Base-by-base conservation (phyloP, 2,797 vertebrate genomes). In the Propithecus perrieri region DNA sequence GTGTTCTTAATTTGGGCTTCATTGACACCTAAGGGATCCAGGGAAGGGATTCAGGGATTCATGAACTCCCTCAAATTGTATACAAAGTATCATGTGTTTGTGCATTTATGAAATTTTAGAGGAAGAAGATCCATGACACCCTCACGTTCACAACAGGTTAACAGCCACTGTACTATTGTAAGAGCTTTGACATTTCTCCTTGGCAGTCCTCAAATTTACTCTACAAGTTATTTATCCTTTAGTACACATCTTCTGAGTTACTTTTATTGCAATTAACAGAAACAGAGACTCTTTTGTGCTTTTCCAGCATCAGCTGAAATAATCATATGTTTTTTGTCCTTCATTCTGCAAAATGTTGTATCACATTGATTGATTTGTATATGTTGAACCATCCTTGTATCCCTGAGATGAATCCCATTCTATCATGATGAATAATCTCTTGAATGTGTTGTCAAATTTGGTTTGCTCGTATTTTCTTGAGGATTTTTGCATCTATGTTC, bases 1-100 rank as follows among this genome's bases (percentile, higher is more conserved):
- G 18, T 92, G 87, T 83, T 95, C 67, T 92, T 97, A 92, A 92
- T 97, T 96, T 96, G 38, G 24, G 8, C 17, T 92, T 79, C 61
- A 63, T 18, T 93, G 86, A 86, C 50, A 94, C 72, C 7, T 88
- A 96, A n/a, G 26, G n/a, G 11, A 74, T 88, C 38, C 69, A 88
- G 22, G 24, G 24, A 93, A 83, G 18, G 33, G 76, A 65, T 79
- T 75, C 12, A 1, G 38, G 30, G 57, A 22, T 90, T 95, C 87
- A 94, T 83, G 85, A 95, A 95, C 90, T 96, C 74, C 48, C 50
- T 88, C 67, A 92, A 94, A 38, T 38, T 78, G 10, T 59, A 55
- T 10, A 12, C 30, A 59, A 74, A 46, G 22, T 74, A 69, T 63
- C 76, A 50, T 61, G 43, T 92, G 33, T 83, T 89, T 87, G 48